Evolutionary conservation across 2,888 invertebrate species (phyloP).

Genomic region (Rhagonycha fulva): DNA sequence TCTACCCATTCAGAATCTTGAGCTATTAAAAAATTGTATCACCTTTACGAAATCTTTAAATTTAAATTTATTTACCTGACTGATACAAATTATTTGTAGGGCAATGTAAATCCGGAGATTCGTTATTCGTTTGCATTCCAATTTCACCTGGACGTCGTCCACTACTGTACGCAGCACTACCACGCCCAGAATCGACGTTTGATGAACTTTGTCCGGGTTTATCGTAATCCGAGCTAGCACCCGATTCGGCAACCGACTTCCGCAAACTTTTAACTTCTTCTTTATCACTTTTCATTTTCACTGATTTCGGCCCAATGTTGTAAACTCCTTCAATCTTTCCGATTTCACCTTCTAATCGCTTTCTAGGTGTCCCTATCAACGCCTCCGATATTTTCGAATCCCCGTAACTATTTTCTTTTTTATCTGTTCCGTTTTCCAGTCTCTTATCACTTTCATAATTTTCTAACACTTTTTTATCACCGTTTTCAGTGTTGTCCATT

Average conservation of each 20-base stretch:
- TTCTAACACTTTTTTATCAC: slow-evolving; percentile 26
- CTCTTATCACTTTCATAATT: not conserved
- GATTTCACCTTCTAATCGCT: slow-evolving; percentile 45
- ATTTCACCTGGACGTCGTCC: slow-evolving; percentile 65
- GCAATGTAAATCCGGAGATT: slow-evolving; percentile 60
- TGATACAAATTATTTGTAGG: slow-evolving; percentile 37
- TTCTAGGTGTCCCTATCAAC: slow-evolving; percentile 49
- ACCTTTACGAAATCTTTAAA: not conserved
- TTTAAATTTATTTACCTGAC: slow-evolving; percentile 19
- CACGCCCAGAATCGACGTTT: slow-evolving; percentile 78
- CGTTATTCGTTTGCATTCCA: slow-evolving; percentile 61
- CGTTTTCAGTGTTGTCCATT: slow-evolving; percentile 23
- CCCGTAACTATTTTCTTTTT: slow-evolving; percentile 19
- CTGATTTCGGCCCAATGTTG: slow-evolving; percentile 57
- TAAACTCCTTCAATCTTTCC: slow-evolving; percentile 62
- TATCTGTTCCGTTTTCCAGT: slow-evolving; percentile 13
- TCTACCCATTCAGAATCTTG: slow-evolving; percentile 82
- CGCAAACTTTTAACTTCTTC: slow-evolving; percentile 57
- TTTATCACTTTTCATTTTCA: slow-evolving; percentile 52
- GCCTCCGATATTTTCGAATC: slow-evolving; percentile 45
- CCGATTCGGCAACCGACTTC: slow-evolving; percentile 60
- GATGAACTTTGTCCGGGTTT: slow-evolving; percentile 74
- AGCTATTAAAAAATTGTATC: slow-evolving; percentile 42
- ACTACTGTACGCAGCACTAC: slow-evolving; percentile 81
- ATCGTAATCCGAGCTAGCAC: slow-evolving; percentile 74